phyloP scores from a whole-genome alignment of 2,113 vertebrate species.

The Plotosus lineatus region DNA sequence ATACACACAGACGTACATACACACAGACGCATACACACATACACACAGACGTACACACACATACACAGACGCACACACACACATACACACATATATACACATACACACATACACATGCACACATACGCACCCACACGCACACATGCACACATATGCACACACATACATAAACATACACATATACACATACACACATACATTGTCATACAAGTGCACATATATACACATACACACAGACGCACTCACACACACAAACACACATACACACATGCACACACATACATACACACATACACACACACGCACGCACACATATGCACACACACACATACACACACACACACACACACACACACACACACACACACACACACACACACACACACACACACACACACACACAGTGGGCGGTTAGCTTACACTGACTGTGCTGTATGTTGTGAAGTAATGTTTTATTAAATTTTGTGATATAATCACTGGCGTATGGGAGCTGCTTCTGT shows the following conservation, averaged over 20 bases:
- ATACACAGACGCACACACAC: conserved; percentile 7
- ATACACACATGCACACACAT: conserved; percentile 5
- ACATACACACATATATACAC: not conserved
- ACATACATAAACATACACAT: conserved; percentile 3
- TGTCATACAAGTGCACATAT: too few relatives aligned
- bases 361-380: conserved; percentile 23
- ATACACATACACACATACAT: conserved; percentile 13
- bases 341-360: conserved; percentile 16
- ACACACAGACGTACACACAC: not conserved
- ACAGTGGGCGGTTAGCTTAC: not conserved
- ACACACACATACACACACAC: conserved; percentile 17
- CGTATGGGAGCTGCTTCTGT: conserved; percentile 9
- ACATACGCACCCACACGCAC: too few relatives aligned
- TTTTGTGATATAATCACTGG: conserved; percentile 15
- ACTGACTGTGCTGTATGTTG: conserved; percentile 23
- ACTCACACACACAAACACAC: too few relatives aligned
- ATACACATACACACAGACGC: too few relatives aligned
- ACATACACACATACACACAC: conserved; percentile 7
- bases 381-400: not conserved
- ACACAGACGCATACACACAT: conserved; percentile 1
- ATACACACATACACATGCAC: conserved; percentile 7
- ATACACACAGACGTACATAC: conserved; percentile 16
- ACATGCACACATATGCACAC: conserved; percentile 5
- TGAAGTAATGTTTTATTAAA: conserved; percentile 15
- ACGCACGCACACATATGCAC: too few relatives aligned